These are phyloP conservation scores for Caenorhabditis parvicauda DNA, from an alignment of 2,888 invertebrate genomes.

Conservation along the genomic window DNA sequence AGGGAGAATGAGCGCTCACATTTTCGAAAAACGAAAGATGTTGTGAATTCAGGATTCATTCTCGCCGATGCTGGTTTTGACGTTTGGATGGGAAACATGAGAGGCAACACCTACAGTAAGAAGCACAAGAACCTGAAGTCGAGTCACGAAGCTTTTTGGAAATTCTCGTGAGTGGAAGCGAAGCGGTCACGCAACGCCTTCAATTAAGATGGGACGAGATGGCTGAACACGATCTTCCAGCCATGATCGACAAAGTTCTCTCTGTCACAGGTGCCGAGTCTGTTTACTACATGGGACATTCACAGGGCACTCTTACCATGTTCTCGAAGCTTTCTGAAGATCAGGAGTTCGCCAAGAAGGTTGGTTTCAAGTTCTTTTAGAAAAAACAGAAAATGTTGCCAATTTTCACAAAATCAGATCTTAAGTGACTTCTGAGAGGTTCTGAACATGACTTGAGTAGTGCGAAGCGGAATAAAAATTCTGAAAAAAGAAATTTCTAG, in stretches of 20 bases:
- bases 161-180: slow-evolving; percentile 29
- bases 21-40: no score
- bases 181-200: not conserved
- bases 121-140: slow-evolving; percentile 37
- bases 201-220: slow-evolving; percentile 75
- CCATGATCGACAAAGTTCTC: slow-evolving; percentile 74
- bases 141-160: slow-evolving; percentile 41
- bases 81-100: slow-evolving; percentile 80
- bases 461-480: no score
- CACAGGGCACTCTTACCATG: slow-evolving; percentile 69
- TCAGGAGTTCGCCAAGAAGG: slow-evolving; percentile 4
- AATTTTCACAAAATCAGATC: no score
- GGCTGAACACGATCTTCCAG: slow-evolving; percentile 80
- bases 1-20: no score
- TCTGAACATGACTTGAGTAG: no score
- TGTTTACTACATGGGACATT: slow-evolving; percentile 82
- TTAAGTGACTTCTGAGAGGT: no score
- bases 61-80: slow-evolving; percentile 69
- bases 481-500: no score
- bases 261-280: slow-evolving; percentile 69
- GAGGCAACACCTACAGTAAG: slow-evolving; percentile 78
- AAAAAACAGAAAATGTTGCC: no score
- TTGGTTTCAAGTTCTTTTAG: not conserved
- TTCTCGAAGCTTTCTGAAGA: slow-evolving; percentile 48
- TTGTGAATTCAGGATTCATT: slow-evolving; percentile 58